Conservation (phyloP, 2,113 vertebrate species). For the Parus major region DNA sequence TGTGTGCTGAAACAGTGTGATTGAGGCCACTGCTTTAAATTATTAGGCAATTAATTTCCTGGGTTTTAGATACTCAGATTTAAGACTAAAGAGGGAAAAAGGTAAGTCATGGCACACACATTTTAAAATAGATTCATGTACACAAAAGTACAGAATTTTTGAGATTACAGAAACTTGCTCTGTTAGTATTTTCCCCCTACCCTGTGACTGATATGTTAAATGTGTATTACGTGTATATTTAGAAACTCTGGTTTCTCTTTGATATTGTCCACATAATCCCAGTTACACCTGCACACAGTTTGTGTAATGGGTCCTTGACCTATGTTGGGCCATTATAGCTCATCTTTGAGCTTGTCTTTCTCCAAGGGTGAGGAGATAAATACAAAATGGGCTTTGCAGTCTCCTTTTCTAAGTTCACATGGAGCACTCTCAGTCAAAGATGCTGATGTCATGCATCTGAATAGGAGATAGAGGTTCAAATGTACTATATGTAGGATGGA, state of each 20-base stretch:
- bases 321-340: neutral
- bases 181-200: neutral
- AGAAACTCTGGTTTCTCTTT: neutral
- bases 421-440: neutral
- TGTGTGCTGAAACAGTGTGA: neutral
- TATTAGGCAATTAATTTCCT: neutral
- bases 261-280: neutral
- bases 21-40: neutral
- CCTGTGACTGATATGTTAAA: neutral
- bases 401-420: neutral
- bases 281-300: neutral
- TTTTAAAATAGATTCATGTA: neutral
- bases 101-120: fast-evolving
- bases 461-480: neutral
- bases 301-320: neutral
- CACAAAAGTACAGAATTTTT: neutral
- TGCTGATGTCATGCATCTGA: neutral
- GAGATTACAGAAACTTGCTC: neutral
- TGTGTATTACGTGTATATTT: neutral
- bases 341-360: neutral
- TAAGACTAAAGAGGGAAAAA: neutral
- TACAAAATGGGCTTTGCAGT: neutral
- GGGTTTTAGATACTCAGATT: neutral
- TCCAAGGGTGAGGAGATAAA: neutral
- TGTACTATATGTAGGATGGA: neutral